Conservation (phyloP, 2,797 vertebrate genomes). For the Luscinia megarhynchos region DNA sequence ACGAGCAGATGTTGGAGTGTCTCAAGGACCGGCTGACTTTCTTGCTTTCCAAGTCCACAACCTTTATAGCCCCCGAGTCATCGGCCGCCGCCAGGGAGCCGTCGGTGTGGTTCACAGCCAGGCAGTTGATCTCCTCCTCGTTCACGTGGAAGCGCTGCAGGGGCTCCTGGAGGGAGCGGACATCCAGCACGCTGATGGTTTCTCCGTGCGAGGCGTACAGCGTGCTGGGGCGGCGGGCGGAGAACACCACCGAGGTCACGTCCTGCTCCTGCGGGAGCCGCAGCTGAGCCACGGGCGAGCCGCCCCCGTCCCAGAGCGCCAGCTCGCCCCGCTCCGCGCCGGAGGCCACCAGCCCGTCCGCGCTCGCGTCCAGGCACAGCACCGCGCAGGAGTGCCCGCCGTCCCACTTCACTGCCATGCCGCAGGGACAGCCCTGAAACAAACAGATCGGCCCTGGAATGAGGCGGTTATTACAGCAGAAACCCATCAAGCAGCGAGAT, state of each 20-base stretch:
- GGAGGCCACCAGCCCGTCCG: conserved; percentile 85
- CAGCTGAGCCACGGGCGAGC: conserved; percentile 70
- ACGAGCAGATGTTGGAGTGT: conserved; percentile 96
- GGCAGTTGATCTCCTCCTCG: conserved; percentile 93
- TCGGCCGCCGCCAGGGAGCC: conserved; percentile 86
- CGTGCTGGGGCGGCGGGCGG: conserved; percentile 66
- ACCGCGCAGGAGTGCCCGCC: conserved; percentile 85
- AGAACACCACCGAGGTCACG: conserved; percentile 84
- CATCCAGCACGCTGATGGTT: conserved; percentile 84
- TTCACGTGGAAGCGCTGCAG: conserved; percentile 81
- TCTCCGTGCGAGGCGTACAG: conserved; percentile 89
- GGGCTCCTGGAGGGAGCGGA: conserved; percentile 80
- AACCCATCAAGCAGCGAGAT: not conserved
- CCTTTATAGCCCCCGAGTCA: conserved; percentile 88
- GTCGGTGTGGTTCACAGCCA: conserved; percentile 86
- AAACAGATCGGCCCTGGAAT: not conserved
- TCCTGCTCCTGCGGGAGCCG: conserved; percentile 80
- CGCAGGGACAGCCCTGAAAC: not conserved
- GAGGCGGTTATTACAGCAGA: not conserved
- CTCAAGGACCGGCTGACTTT: conserved; percentile 87
- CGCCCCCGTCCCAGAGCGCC: conserved; percentile 85
- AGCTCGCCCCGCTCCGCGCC: conserved; percentile 90
- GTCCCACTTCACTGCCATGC: conserved; percentile 87
- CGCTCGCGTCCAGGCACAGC: conserved; percentile 82
- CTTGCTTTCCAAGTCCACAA: conserved; percentile 87